phyloP scores from a whole-genome alignment of 2,113 vertebrate species.

The Menidia beryllina region DNA sequence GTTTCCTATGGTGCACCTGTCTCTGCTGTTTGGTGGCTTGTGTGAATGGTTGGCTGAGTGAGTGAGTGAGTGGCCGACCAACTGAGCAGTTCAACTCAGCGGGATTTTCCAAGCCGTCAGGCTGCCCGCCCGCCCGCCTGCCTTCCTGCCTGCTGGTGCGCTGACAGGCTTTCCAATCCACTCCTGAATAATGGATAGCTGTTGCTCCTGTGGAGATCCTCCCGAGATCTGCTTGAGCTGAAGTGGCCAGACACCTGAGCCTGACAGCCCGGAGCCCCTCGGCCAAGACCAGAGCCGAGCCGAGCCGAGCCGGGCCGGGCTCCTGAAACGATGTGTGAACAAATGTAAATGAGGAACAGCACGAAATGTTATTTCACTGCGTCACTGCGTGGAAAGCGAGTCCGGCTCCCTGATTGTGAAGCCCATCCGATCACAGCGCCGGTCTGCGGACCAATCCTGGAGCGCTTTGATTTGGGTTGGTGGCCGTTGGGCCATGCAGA shows the following conservation, averaged over 20 bases:
- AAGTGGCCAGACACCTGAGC: constrained; percentile 55
- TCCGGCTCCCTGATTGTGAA: too few species aligned
- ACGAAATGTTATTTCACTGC: not conserved
- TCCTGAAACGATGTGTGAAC: not conserved
- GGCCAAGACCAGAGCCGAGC: too few species aligned
- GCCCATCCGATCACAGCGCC: too few species aligned
- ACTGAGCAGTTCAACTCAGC: constrained; percentile 37
- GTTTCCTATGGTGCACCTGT: not conserved
- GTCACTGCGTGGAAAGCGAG: not conserved
- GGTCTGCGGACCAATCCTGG: not conserved
- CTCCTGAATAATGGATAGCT: constrained; percentile 63
- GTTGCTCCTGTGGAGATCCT: constrained; percentile 45
- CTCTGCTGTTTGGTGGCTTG: not conserved
- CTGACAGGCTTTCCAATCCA: constrained; percentile 38
- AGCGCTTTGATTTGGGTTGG: not conserved
- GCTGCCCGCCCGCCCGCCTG: constrained; percentile 18
- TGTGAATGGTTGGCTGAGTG: constrained; percentile 9
- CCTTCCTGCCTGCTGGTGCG: constrained; percentile 12
- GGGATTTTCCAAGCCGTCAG: constrained; percentile 27
- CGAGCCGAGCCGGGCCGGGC: too few species aligned
- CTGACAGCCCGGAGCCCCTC: constrained; percentile 3
- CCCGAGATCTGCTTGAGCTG: constrained; percentile 36
- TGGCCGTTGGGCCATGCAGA: too few species aligned
- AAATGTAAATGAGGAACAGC: not conserved
- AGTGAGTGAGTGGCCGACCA: not conserved